These are phyloP conservation scores for Archips crataeganus DNA, from an alignment of 2,888 invertebrate genomes.

Conservation along the genomic window DNA sequence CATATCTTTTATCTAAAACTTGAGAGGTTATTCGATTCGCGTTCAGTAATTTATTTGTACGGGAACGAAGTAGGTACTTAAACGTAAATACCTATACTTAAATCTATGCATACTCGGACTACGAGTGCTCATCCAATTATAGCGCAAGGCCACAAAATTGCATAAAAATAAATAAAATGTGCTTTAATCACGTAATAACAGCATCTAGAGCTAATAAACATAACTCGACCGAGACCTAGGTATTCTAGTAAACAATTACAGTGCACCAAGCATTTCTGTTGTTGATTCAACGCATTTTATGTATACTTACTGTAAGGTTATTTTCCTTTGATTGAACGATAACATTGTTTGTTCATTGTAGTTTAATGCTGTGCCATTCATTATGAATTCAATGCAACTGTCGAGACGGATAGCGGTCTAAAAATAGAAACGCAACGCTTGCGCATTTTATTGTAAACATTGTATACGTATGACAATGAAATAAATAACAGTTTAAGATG, in stretches of 20 bases:
- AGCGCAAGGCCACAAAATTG: not conserved
- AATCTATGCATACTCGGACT: not conserved
- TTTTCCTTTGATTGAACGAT: not conserved
- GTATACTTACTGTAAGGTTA: not conserved
- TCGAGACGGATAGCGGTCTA: constrained; percentile 11
- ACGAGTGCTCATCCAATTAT: not conserved
- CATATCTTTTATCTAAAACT: too few relatives aligned
- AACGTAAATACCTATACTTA: not conserved
- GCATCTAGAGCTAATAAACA: not conserved
- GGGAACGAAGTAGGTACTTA: not conserved
- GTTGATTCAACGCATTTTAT: not conserved
- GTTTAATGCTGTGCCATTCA: constrained; percentile 8
- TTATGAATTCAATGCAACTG: constrained; percentile 15
- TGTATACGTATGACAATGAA: not conserved
- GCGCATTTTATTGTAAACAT: constrained; percentile 1
- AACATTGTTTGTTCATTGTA: not conserved
- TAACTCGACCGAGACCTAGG: constrained; percentile 15
- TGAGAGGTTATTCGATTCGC: too few relatives aligned
- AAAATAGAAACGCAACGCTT: constrained; percentile 8
- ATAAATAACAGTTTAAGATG: not conserved
- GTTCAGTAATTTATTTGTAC: too few relatives aligned
- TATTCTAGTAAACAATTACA: constrained; percentile 6
- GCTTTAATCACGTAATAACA: not conserved
- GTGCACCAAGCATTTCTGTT: not conserved
- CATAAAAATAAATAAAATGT: not conserved